Evolutionary conservation across 2,797 vertebrate genomes (phyloP).

Genomic region (Sandelia bainsii): DNA sequence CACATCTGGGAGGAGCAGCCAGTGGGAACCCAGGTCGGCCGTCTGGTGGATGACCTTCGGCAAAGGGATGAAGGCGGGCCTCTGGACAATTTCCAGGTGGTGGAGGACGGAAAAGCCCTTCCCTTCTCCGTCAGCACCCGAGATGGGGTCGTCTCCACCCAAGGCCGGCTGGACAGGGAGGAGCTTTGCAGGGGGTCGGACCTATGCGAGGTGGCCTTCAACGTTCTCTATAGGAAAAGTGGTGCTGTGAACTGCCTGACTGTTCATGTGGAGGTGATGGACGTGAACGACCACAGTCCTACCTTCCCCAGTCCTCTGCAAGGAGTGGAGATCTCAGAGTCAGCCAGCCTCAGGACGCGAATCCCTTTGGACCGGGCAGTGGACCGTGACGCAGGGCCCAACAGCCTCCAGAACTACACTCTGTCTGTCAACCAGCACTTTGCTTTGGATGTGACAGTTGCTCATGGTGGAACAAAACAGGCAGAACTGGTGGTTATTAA

Average conservation of each 20-base stretch:
- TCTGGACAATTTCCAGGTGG: constrained; percentile 87
- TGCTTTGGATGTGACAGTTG: constrained; percentile 85
- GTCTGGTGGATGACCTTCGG: constrained; percentile 86
- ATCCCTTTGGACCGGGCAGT: constrained; percentile 91
- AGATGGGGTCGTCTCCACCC: constrained; percentile 88
- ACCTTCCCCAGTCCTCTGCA: constrained; percentile 86
- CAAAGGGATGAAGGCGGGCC: constrained; percentile 72
- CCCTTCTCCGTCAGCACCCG: constrained; percentile 83
- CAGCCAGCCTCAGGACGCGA: constrained; percentile 85
- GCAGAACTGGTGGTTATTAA: constrained; percentile 90
- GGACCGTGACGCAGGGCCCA: constrained; percentile 88
- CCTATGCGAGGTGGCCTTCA: constrained; percentile 90
- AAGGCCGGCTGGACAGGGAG: constrained; percentile 89
- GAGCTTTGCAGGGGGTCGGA: constrained; percentile 88
- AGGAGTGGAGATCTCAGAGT: constrained; percentile 95
- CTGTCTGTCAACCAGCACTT: constrained; percentile 91
- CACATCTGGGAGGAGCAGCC: constrained; percentile 90
- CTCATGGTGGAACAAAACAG: constrained; percentile 87
- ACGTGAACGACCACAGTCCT: constrained; percentile 92
- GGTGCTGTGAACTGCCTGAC: constrained; percentile 86
- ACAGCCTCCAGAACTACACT: constrained; percentile 86
- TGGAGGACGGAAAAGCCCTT: constrained; percentile 87
- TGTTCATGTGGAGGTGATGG: constrained; percentile 91
- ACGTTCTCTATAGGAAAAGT: constrained; percentile 86
- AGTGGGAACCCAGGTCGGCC: constrained; percentile 86